These are phyloP conservation scores for Zhuqinia jingwanae DNA, from an alignment of 2,888 invertebrate genomes.

Conservation along the genomic window DNA sequence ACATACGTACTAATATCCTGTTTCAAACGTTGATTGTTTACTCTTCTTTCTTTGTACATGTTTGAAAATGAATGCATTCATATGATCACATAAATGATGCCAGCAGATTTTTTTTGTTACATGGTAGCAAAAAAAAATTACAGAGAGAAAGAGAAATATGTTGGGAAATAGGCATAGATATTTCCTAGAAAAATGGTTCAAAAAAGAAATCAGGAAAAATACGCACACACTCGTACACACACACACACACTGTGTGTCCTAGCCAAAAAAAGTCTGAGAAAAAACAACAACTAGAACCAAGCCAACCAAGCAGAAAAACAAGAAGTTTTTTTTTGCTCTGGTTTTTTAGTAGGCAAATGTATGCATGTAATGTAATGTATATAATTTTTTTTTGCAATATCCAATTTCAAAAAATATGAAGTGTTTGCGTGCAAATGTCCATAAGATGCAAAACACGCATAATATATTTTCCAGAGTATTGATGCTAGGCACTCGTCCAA, in stretches of 20 bases:
- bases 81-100: conserved; percentile 33
- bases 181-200: too few species aligned
- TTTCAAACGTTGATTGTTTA: conserved; percentile 28
- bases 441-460: conserved; percentile 48
- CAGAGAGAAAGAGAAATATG: not conserved
- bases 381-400: conserved; percentile 37
- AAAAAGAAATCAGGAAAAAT: not conserved
- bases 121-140: not conserved
- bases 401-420: conserved; percentile 51
- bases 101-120: not conserved
- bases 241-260: too few species aligned
- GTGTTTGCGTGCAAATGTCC: conserved; percentile 52
- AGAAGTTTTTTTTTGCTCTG: conserved; percentile 11
- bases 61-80: conserved; percentile 35
- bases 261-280: too few species aligned
- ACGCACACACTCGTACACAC: too few species aligned
- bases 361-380: not conserved
- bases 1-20: conserved; percentile 8
- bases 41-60: not conserved
- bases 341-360: not conserved
- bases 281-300: not conserved
- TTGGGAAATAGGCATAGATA: too few species aligned
- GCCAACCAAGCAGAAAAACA: too few species aligned
- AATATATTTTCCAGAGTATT: conserved; percentile 43
- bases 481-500: conserved; percentile 49